Base-by-base conservation (phyloP, 2,113 vertebrate species). In the Muscicapa adusta region DNA sequence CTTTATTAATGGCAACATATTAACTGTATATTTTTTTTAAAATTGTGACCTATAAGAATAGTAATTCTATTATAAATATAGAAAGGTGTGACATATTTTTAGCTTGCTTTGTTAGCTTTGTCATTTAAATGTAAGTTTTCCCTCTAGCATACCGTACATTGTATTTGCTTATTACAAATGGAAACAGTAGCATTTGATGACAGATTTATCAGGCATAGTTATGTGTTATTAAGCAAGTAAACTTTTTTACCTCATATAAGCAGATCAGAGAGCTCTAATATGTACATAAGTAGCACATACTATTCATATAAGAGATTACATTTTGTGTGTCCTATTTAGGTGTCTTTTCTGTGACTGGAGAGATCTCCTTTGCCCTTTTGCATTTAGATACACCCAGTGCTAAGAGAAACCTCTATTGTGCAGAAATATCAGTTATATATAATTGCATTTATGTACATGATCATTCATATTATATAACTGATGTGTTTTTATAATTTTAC, bases 91-190 rank as follows among this genome's bases (percentile, higher is more conserved):
- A 36, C 4, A n/a, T 87, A 48, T 42, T 81, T 18, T 89, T 71
- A 38, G 10, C 38, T 36, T 89, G 45, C 23, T 91, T 84, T 58
- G 38, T 71, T 77, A 77, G 23, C 58, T 75, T 71, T 63, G 19
- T 65, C 34, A 42, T 76, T 88, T 12, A 8, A 29, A 60, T 71
- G 20, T 22, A 31, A 16, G 1, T 53, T 68, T 88, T 58, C 25
- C 9, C 42, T 10, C 56, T 29, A 74, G 20, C 0, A 0, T 26
- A 5, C 18, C 48, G 14, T 33, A 56, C 29, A 7, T 26, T 62
- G 20, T n/a, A 24, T 56, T 7, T 78, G 57, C 42, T 74, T 67
- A 12, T 91, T 58, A 56, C 40, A 75, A 75, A 74, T 47, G 25
- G 38, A 54, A 91, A 36, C 47, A 42, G 10, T 4, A 71, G 34